Evolutionary conservation across 2,797 vertebrate species (phyloP).

Genomic region (Vespertilio murinus): DNA sequence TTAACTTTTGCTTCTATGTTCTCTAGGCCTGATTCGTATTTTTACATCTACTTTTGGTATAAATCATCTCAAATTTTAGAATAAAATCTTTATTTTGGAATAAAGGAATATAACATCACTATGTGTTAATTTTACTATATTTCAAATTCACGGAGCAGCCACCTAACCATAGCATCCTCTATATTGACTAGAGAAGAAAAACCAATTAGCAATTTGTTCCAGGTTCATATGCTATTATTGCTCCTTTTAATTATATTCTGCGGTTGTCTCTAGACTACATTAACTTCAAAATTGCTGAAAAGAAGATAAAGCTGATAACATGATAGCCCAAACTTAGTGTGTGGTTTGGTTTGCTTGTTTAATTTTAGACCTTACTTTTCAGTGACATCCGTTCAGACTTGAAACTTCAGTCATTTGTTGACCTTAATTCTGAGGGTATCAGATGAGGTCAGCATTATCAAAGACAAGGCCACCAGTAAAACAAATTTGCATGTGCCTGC

Average conservation of each 20-base stretch:
- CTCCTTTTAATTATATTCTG: conserved; percentile 22
- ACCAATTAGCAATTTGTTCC: conserved; percentile 53
- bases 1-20: background rate
- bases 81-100: background rate
- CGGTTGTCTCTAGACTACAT: background rate
- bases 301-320: background rate
- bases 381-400: conserved; percentile 70
- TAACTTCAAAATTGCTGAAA: conserved; percentile 48
- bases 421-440: conserved; percentile 73
- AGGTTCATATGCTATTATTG: background rate
- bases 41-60: background rate
- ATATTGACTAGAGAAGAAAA: background rate
- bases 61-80: background rate
- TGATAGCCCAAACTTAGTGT: conserved; percentile 32
- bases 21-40: background rate
- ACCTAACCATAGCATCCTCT: background rate
- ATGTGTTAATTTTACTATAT: background rate
- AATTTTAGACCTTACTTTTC: conserved; percentile 26
- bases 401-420: conserved; percentile 69
- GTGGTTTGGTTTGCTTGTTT: conserved; percentile 50
- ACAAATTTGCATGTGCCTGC: conserved; percentile 64
- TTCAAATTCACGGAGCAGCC: background rate
- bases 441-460: conserved; percentile 66
- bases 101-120: background rate
- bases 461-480: conserved; percentile 34